Evolutionary conservation across 2,113 vertebrate genomes (phyloP).

Genomic region (Albula glossodonta): DNA sequence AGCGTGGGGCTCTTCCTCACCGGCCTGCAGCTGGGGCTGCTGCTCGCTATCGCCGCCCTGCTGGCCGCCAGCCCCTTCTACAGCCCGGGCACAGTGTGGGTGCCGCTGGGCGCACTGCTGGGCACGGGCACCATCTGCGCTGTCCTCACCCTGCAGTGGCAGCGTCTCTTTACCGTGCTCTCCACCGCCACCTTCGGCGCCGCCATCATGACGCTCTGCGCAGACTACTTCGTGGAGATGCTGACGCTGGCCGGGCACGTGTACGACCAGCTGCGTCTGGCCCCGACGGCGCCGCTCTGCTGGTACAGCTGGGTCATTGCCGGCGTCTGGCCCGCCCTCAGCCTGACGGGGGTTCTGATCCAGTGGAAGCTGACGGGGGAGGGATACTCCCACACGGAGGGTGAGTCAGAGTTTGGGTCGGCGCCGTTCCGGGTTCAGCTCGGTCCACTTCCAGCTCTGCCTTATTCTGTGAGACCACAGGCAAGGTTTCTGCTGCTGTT

Average conservation of each 20-base stretch:
- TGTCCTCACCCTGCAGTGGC: slow-evolving; percentile 78
- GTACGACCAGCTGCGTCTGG: slow-evolving; percentile 65
- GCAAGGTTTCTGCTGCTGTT: too few species aligned
- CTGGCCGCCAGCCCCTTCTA: slow-evolving; percentile 71
- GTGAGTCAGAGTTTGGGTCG: slow-evolving; percentile 52
- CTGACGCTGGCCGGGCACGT: slow-evolving; percentile 69
- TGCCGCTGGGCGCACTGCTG: slow-evolving; percentile 66
- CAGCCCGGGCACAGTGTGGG: slow-evolving; percentile 72
- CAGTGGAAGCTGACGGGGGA: slow-evolving; percentile 79
- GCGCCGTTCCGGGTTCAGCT: background rate
- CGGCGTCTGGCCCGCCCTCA: slow-evolving; percentile 71
- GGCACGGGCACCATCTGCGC: slow-evolving; percentile 71
- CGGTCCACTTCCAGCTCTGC: background rate
- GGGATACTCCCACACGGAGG: slow-evolving; percentile 66
- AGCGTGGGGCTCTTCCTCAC: slow-evolving; percentile 81
- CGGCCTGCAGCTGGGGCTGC: slow-evolving; percentile 79
- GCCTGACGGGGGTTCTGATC: slow-evolving; percentile 70
- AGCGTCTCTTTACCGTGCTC: slow-evolving; percentile 74
- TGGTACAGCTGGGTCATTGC: slow-evolving; percentile 83
- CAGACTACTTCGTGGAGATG: slow-evolving; percentile 76
- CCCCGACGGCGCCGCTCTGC: slow-evolving; percentile 67
- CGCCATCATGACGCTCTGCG: slow-evolving; percentile 66
- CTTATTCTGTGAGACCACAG: too few species aligned
- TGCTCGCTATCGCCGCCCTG: slow-evolving; percentile 69
- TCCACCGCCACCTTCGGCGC: slow-evolving; percentile 79